Percentiles rank a stretch among this genome's conserved stretches.
Evolutionary conservation across 2,113 vertebrate species (phyloP).

Genomic region (Hemicordylus capensis): DNA sequence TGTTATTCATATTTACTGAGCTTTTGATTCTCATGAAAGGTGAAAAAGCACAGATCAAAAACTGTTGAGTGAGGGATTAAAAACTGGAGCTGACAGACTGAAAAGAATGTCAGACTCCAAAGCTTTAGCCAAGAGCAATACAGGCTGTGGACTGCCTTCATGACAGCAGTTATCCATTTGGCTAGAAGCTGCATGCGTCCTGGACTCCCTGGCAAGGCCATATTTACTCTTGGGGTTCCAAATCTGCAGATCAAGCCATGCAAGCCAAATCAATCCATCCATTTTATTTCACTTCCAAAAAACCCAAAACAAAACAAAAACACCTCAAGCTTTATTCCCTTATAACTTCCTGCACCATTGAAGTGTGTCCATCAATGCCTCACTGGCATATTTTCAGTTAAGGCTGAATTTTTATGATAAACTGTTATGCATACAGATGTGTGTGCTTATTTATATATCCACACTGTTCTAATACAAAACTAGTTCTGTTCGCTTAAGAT

Average conservation of each 20-base stretch:
- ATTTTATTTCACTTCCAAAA: background rate
- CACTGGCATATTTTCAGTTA: background rate
- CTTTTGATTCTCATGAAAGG: background rate
- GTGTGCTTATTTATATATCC: background rate
- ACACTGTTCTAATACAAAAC: accelerated
- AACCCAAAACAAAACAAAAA: background rate
- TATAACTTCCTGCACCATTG: background rate
- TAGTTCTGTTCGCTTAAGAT: background rate
- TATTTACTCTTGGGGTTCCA: accelerated
- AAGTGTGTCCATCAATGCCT: accelerated
- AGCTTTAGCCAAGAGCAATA: background rate
- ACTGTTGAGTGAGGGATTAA: background rate
- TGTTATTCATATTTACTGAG: background rate
- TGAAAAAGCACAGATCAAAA: conserved; percentile 16
- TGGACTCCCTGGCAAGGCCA: background rate
- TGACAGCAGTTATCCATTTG: background rate
- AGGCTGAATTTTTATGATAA: background rate
- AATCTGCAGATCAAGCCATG: background rate
- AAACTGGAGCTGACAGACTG: background rate
- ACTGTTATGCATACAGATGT: background rate
- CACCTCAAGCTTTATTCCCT: background rate
- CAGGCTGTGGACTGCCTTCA: background rate
- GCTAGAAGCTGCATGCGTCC: background rate
- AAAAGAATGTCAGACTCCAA: background rate
- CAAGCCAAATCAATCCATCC: background rate